phyloP scores from a whole-genome alignment of 2,797 vertebrate species.

The Premnoplex brunnescens region DNA sequence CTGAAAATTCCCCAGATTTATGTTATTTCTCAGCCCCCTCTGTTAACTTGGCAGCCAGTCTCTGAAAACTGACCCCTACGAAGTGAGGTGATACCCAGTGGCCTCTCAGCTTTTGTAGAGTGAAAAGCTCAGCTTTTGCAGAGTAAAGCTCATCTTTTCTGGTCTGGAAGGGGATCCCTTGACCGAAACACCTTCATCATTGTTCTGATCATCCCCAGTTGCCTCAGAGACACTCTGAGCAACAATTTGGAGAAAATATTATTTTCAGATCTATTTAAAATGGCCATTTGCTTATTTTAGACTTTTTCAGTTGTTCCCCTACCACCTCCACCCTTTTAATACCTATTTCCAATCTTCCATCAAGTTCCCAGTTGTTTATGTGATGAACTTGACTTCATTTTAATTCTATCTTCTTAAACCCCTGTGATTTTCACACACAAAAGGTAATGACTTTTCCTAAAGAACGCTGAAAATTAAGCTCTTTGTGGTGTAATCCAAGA shows the following conservation, averaged over 20 bases:
- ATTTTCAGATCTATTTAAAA: not conserved
- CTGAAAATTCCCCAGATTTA: not conserved
- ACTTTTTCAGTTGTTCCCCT: not conserved
- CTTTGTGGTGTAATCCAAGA: not conserved
- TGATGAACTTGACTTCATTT: not conserved
- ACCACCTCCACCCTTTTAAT: too few species aligned
- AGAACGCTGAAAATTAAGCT: not conserved
- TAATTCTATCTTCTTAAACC: not conserved
- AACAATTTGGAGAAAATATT: not conserved
- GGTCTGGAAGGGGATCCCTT: not conserved
- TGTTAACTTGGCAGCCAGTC: not conserved
- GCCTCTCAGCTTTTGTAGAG: not conserved
- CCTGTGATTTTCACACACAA: not conserved
- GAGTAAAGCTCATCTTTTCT: not conserved
- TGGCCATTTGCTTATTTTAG: not conserved
- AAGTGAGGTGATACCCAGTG: accelerated
- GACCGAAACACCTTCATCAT: too few species aligned
- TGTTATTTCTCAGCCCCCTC: not conserved
- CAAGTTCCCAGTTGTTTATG: not conserved
- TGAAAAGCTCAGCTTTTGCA: not conserved
- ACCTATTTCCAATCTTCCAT: not conserved
- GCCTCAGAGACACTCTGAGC: not conserved
- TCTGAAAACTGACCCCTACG: not conserved
- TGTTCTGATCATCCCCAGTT: too few species aligned
- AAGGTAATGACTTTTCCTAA: not conserved